Evolutionary conservation across 2,113 vertebrate genomes (phyloP).

Genomic region (Ranitomeya variabilis): DNA sequence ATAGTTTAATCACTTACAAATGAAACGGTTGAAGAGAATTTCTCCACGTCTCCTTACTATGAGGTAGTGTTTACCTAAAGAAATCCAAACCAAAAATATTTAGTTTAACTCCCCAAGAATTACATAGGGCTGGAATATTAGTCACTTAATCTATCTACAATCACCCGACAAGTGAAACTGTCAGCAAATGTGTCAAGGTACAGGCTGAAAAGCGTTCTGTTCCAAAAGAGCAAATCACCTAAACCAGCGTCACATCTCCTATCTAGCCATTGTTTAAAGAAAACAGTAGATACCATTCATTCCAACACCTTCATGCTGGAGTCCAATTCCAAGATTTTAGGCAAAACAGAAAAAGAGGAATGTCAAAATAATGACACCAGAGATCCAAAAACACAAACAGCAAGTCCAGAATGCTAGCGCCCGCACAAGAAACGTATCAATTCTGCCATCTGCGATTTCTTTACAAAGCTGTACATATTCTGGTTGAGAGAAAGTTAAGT

Average conservation of each 20-base stretch:
- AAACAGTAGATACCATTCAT: slow-evolving; percentile 46
- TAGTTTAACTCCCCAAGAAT: slow-evolving; percentile 27
- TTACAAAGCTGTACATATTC: slow-evolving; percentile 27
- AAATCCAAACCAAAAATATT: slow-evolving; percentile 27
- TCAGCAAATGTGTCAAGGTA: slow-evolving; percentile 47
- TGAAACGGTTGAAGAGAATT: not conserved
- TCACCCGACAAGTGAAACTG: slow-evolving; percentile 45
- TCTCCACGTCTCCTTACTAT: not conserved
- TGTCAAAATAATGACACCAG: slow-evolving; percentile 41
- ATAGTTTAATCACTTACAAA: slow-evolving; percentile 9
- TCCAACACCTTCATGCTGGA: slow-evolving; percentile 40
- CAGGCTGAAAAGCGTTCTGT: not conserved
- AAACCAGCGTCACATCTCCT: slow-evolving; percentile 20
- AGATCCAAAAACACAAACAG: slow-evolving; percentile 8
- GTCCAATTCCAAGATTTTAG: slow-evolving; percentile 42
- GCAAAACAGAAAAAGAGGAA: slow-evolving; percentile 49
- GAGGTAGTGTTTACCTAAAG: slow-evolving; percentile 19
- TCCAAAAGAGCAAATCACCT: not conserved
- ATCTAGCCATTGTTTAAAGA: slow-evolving; percentile 32
- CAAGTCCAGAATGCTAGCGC: slow-evolving; percentile 24
- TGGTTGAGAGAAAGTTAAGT: slow-evolving; percentile 43
- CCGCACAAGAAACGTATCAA: slow-evolving; percentile 33
- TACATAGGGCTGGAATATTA: slow-evolving; percentile 35
- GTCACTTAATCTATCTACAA: slow-evolving; percentile 28
- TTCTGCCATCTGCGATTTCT: slow-evolving; percentile 36